Percentiles rank a stretch among this genome's conserved stretches.
Conservation (phyloP, 2,113 vertebrate species). For the Fulmarus glacialis region DNA sequence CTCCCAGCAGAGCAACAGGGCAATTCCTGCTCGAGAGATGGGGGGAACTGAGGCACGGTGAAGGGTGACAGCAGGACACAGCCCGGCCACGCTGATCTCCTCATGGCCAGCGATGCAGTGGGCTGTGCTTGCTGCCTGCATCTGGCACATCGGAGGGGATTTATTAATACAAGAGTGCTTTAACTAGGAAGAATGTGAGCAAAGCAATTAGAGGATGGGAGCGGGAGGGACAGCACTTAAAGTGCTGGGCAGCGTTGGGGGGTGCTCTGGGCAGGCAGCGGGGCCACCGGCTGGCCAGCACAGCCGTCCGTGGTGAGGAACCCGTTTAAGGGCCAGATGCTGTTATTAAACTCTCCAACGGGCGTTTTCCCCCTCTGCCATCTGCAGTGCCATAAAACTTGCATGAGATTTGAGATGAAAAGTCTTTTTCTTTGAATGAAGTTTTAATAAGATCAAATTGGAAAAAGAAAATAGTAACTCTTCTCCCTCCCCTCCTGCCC, state of each 20-base stretch:
- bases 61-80: background rate
- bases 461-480: background rate
- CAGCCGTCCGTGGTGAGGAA: background rate
- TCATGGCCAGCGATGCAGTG: rapidly evolving
- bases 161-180: background rate
- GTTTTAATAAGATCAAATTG: constrained; percentile 24
- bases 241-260: background rate
- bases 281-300: background rate
- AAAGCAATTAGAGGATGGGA: background rate
- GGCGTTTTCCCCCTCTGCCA: background rate
- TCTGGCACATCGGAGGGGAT: background rate
- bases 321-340: background rate
- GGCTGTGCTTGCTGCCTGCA: background rate
- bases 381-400: background rate
- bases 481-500: background rate
- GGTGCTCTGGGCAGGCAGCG: background rate
- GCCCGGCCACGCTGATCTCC: background rate
- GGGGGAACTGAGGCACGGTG: constrained; percentile 17
- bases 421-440: constrained; percentile 1
- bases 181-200: background rate
- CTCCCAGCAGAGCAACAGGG: background rate
- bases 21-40: rapidly evolving
- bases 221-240: background rate
- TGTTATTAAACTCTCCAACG: background rate
- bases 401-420: constrained; percentile 7